These are phyloP conservation scores for Vulpes lagopus DNA, from an alignment of 2,113 vertebrate species.

Conservation along the genomic window DNA sequence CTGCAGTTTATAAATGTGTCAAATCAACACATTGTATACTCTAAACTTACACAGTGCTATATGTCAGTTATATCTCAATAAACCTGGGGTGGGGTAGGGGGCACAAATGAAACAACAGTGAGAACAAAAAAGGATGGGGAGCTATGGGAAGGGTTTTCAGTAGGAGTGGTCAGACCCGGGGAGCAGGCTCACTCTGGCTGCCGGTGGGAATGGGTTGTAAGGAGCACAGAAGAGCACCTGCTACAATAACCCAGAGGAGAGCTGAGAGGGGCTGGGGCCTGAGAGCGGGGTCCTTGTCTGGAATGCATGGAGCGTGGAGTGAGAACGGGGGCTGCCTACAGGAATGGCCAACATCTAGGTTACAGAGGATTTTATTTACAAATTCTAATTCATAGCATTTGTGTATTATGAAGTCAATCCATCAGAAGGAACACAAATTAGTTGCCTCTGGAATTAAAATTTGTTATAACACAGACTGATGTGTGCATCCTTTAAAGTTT, in stretches of 20 bases:
- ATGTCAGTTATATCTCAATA: background rate
- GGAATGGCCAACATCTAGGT: background rate
- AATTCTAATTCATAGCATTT: background rate
- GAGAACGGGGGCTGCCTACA: background rate
- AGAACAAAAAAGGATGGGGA: background rate
- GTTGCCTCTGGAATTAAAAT: background rate
- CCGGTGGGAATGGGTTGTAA: background rate
- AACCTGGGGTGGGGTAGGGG: background rate
- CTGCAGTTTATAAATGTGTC: background rate
- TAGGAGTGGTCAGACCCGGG: background rate
- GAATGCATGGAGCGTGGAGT: background rate
- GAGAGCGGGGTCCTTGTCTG: background rate
- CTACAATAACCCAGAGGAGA: background rate
- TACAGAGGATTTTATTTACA: conserved; percentile 5
- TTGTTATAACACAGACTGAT: background rate
- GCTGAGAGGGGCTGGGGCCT: background rate
- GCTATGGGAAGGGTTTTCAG: background rate
- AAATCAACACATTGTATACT: background rate
- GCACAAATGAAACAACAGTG: background rate
- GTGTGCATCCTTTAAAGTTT: background rate
- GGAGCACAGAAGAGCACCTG: background rate
- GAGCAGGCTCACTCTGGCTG: background rate
- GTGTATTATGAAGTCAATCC: background rate
- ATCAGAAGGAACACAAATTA: background rate
- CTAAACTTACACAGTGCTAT: background rate